phyloP scores from a whole-genome alignment of 2,888 invertebrate genomes.

The Syrphus vitripennis region DNA sequence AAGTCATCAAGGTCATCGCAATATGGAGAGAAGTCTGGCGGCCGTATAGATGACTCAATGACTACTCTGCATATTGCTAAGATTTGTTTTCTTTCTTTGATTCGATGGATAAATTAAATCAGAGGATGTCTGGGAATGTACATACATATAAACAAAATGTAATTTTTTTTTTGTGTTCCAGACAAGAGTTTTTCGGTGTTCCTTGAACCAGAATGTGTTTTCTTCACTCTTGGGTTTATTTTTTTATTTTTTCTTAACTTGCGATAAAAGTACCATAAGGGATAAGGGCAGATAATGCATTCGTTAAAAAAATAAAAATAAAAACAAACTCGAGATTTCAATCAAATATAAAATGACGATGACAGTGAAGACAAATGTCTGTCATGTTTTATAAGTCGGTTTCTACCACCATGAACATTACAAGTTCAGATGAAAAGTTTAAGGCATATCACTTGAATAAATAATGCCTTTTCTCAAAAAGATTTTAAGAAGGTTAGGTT shows the following conservation, averaged over 20 bases:
- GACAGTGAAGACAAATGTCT: not conserved
- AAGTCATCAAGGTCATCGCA: slow-evolving; percentile 63
- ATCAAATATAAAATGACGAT: not conserved
- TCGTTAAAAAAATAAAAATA: not conserved
- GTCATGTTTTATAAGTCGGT: not conserved
- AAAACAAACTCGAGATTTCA: not conserved
- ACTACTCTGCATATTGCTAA: slow-evolving; percentile 11
- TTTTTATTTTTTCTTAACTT: not conserved
- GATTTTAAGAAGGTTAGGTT: too few relatives aligned
- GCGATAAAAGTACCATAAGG: not conserved
- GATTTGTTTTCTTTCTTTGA: slow-evolving; percentile 55
- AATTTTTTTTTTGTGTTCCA: not conserved
- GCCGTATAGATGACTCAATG: slow-evolving; percentile 49
- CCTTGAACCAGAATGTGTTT: not conserved
- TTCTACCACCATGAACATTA: not conserved
- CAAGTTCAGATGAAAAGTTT: not conserved
- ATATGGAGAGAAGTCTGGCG: slow-evolving; percentile 3
- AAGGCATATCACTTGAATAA: too few relatives aligned
- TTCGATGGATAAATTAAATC: slow-evolving; percentile 66
- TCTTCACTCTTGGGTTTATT: slow-evolving; percentile 27
- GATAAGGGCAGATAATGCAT: not conserved
- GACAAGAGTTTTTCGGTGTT: slow-evolving; percentile 12
- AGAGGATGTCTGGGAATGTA: slow-evolving; percentile 66
- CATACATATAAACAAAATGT: not conserved
- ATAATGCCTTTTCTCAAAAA: too few relatives aligned